These are phyloP conservation scores for Perca fluviatilis DNA, from an alignment of 2,113 vertebrate species.

Conservation along the genomic window DNA sequence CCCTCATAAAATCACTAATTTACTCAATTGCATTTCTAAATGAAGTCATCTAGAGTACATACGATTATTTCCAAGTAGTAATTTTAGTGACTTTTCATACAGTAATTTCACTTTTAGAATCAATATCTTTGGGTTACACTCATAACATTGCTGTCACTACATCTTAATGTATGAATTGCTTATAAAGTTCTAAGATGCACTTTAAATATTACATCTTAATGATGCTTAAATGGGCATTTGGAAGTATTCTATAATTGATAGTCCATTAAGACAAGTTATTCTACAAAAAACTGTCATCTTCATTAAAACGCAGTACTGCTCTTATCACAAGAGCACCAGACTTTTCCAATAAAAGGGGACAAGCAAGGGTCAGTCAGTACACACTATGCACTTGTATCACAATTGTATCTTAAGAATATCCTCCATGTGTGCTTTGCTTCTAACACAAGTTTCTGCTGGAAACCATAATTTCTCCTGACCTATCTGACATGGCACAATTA, in stretches of 20 bases:
- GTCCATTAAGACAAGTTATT: background rate
- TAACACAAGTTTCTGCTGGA: background rate
- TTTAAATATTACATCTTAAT: background rate
- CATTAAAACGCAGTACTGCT: background rate
- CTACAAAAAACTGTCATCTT: background rate
- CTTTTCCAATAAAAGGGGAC: background rate
- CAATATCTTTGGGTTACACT: background rate
- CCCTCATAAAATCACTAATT: background rate
- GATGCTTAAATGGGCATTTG: background rate
- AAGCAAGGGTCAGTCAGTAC: background rate
- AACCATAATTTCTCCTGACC: background rate
- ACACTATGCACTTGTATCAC: background rate
- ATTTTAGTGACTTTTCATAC: background rate
- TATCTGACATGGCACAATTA: background rate
- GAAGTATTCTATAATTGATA: background rate
- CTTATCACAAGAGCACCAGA: constrained; percentile 8
- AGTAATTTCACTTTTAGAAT: background rate
- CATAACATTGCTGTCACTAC: background rate
- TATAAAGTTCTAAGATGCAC: background rate
- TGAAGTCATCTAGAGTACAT: background rate
- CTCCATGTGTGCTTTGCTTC: background rate
- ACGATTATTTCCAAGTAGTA: background rate
- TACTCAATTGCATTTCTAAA: background rate
- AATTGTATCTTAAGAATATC: background rate
- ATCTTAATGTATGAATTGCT: background rate